phyloP scores from a whole-genome alignment of 1,140 invertebrate species.

The Tetragonula clypearis region DNA sequence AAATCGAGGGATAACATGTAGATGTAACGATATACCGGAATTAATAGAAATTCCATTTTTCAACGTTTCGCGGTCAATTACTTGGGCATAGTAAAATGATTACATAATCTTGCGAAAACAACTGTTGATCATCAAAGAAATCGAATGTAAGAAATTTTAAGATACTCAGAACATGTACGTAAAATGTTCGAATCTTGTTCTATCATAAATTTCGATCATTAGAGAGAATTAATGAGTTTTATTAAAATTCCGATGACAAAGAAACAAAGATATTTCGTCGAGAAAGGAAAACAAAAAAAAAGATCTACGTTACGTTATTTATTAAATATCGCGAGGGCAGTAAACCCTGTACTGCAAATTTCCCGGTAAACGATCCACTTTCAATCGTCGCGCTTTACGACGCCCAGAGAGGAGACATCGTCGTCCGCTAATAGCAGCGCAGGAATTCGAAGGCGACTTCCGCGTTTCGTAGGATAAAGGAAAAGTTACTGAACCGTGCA shows the following conservation, averaged over 20 bases:
- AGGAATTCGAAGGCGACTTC: constrained; percentile 62
- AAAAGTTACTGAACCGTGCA: constrained; percentile 60
- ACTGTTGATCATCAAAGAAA: too few relatives aligned
- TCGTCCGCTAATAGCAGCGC: constrained; percentile 52
- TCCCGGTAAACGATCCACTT: constrained; percentile 29
- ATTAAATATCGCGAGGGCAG: not conserved
- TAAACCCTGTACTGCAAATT: not conserved
- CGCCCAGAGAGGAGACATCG: constrained; percentile 11
- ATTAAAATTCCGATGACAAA: not conserved
- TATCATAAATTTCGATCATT: too few relatives aligned
- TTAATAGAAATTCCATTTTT: too few relatives aligned
- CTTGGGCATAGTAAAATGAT: too few relatives aligned
- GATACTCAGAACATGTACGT: too few relatives aligned
- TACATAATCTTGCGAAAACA: too few relatives aligned
- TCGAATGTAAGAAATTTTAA: too few relatives aligned
- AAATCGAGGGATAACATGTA: too few relatives aligned
- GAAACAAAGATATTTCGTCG: not conserved
- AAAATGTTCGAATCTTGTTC: too few relatives aligned
- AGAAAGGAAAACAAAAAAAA: not conserved
- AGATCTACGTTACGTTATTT: not conserved
- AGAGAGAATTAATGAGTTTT: too few relatives aligned
- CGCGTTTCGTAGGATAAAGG: constrained; percentile 65
- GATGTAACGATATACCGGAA: too few relatives aligned
- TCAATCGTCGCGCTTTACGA: constrained; percentile 64
- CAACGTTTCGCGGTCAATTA: too few relatives aligned